Evolutionary conservation across 2,113 vertebrate genomes (phyloP).

Genomic region (Pterophyllum scalare): DNA sequence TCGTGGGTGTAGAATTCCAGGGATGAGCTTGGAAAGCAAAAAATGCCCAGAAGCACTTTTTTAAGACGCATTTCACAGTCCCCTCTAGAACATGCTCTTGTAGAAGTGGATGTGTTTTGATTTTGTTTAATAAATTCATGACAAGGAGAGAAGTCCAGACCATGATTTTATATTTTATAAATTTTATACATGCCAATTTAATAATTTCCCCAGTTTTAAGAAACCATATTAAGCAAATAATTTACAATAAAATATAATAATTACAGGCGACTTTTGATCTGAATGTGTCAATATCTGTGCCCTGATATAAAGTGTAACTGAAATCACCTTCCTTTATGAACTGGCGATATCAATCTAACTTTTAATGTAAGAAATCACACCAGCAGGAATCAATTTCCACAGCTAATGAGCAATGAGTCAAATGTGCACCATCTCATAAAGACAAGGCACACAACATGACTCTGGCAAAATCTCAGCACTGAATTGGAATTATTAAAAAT

Average conservation of each 20-base stretch:
- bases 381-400: neutral
- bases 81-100: too few species aligned
- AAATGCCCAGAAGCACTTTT: too few species aligned
- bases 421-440: neutral
- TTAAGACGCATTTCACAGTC: too few species aligned
- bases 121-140: too few species aligned
- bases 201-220: too few species aligned
- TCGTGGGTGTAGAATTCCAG: too few species aligned
- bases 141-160: too few species aligned
- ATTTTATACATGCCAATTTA: too few species aligned
- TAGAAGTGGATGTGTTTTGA: too few species aligned
- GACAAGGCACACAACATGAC: neutral
- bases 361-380: neutral
- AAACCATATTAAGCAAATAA: neutral
- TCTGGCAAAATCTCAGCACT: neutral
- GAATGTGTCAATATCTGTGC: neutral
- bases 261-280: neutral
- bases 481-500: too few species aligned
- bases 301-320: neutral
- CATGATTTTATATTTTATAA: too few species aligned
- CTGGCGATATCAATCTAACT: neutral
- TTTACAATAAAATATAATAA: neutral
- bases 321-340: neutral
- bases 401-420: neutral
- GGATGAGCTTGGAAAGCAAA: too few species aligned